Percentiles rank a stretch among this genome's conserved stretches.
These are phyloP conservation scores for Orius laevigatus DNA, from an alignment of 1,140 invertebrate genomes.

Conservation along the genomic window DNA sequence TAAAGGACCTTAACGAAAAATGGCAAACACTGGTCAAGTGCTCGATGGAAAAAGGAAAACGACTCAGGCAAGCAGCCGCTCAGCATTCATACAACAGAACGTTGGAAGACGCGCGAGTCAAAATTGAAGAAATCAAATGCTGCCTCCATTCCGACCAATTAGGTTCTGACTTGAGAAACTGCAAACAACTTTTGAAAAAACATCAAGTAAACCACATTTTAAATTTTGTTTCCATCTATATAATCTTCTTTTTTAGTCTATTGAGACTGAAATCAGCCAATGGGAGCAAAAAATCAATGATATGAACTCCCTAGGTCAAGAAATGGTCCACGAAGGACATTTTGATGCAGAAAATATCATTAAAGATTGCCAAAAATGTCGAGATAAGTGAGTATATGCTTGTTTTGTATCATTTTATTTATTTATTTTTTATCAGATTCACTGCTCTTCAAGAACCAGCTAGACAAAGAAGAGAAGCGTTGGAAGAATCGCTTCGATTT, in stretches of 20 bases:
- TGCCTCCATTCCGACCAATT: conserved; percentile 63
- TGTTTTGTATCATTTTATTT: conserved; percentile 1
- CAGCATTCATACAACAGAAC: conserved; percentile 62
- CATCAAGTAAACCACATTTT: conserved; percentile 38
- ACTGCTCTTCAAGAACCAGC: conserved; percentile 44
- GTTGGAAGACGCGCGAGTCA: conserved; percentile 62
- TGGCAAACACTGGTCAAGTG: conserved; percentile 52
- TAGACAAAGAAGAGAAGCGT: conserved; percentile 45
- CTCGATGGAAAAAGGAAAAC: conserved; percentile 69
- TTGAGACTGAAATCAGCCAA: conserved; percentile 64
- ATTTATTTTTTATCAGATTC: conserved; percentile 28
- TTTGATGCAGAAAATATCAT: conserved; percentile 80
- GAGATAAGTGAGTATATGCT: conserved; percentile 35
- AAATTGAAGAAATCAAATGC: conserved; percentile 59
- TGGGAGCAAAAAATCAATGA: conserved; percentile 63
- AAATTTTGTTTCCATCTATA: not conserved
- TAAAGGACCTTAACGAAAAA: conserved; percentile 49
- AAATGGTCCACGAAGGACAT: conserved; percentile 83
- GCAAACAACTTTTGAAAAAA: conserved; percentile 74
- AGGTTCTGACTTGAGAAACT: conserved; percentile 69
- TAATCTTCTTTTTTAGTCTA: conserved; percentile 28
- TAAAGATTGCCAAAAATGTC: conserved; percentile 56
- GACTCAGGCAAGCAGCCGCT: conserved; percentile 59
- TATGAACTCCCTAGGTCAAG: conserved; percentile 58
- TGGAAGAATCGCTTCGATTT: conserved; percentile 71